Evolutionary conservation across 53 echinoderm and acorn worm species (phyloP), one percentile per base, ranked within the genome.

Genomic region (Stichopus horrens): DNA sequence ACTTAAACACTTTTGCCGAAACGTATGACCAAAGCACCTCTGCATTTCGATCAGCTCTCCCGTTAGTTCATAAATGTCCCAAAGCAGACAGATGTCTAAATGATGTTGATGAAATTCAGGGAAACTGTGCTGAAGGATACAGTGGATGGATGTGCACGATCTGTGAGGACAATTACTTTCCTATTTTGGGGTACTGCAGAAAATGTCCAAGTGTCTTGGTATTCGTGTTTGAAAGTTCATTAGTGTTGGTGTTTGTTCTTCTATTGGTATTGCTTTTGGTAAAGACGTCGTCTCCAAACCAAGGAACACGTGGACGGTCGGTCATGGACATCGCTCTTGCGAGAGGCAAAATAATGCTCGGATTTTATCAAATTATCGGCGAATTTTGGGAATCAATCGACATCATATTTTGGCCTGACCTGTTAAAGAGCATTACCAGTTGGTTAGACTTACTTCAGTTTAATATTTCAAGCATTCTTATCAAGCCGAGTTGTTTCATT

Each of bases 321-420:
- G 53, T 73, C 22, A 18, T 74, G 11, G 86, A 86, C 53, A 22
- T 86, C 18, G 86, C 74, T 4, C 53, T 86, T 73, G 73, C 86
- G 7, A 71, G 86, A 86, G 86, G 86, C 9, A 86, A 86, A 86
- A 86, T 86, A 14, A 20, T 86, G 7, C 22, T 86, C 7, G 86
- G 73, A 8, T 86, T 74, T 53, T 86, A 86, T 51, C 86, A 86
- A 86, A 73, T 86, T 19, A 86, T 86, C n/a, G 86, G 86, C 9
- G 86, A 86, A 37, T 73, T 86, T 74, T 86, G 86, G 86, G 74
- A 86, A 22, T 76, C 76, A 7, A 23, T 76, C 23, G 76, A 76
- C 7, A 51, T 76, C 9, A 10, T 76, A 14, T 51, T 23, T 14
- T 76, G 76, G 76, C 76, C 76, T 4, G 76, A 76, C 0, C 9